Evolutionary conservation across 2,888 invertebrate species (phyloP).

Genomic region (Lepidocyrtoides sp.): DNA sequence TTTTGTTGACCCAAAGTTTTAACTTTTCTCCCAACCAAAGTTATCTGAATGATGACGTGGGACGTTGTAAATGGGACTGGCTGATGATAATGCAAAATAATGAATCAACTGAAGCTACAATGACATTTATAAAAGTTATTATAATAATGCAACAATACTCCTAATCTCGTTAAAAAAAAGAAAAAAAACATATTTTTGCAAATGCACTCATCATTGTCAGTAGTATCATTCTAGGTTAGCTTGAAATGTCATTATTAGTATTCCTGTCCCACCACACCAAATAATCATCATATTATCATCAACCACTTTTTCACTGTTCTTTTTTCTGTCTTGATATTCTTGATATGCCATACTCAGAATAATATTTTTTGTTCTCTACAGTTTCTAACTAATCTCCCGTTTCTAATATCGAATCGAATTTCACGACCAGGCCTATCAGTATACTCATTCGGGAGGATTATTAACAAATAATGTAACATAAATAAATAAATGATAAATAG

Average conservation of each 20-base stretch:
- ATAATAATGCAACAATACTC: background rate
- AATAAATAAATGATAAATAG: background rate
- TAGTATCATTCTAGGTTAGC: background rate
- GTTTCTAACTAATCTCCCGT: too few species aligned
- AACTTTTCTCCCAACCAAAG: background rate
- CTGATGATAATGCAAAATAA: background rate
- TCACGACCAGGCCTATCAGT: too few species aligned
- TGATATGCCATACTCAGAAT: too few species aligned
- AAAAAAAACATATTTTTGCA: background rate
- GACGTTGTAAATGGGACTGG: background rate
- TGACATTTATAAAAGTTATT: background rate
- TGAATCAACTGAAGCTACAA: background rate
- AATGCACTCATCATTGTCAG: background rate
- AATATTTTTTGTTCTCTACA: too few species aligned
- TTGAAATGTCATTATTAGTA: constrained; percentile 25
- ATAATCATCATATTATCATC: background rate
- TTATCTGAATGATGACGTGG: background rate
- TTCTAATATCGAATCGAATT: too few species aligned
- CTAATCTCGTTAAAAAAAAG: background rate
- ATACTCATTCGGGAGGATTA: background rate
- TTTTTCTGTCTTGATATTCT: too few species aligned
- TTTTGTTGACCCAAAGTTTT: too few species aligned
- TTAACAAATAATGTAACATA: background rate
- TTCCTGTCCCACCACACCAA: constrained; percentile 19
- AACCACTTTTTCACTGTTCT: background rate